Conservation (phyloP, 2,113 vertebrate species). For the Poeciliopsis occidentalis region DNA sequence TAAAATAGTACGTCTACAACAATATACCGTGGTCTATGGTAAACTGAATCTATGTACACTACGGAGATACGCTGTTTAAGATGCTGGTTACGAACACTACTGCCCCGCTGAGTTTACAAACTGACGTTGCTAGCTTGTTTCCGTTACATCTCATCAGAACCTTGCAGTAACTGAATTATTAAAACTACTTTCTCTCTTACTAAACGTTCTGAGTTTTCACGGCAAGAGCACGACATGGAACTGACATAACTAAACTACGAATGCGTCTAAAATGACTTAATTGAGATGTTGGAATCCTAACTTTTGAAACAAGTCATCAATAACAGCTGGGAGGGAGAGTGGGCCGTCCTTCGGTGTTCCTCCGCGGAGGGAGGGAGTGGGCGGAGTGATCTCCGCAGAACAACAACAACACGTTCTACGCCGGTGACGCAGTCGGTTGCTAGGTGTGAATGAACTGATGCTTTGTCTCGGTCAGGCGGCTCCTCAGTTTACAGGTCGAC, state of each 20-base stretch:
- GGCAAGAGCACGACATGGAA: not conserved
- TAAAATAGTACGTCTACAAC: constrained; percentile 55
- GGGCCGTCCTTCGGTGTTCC: constrained; percentile 45
- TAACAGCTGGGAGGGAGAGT: not conserved
- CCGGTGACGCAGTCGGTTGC: constrained; percentile 83
- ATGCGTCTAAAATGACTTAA: not conserved
- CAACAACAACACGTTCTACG: constrained; percentile 27
- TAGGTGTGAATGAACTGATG: constrained; percentile 83
- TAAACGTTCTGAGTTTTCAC: not conserved
- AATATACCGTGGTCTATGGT: constrained; percentile 26
- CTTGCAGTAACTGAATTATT: not conserved
- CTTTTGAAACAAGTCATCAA: constrained; percentile 6
- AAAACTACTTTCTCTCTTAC: not conserved
- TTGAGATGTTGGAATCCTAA: not conserved
- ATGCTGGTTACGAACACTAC: not conserved
- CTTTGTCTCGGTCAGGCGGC: constrained; percentile 74
- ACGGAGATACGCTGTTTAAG: not conserved
- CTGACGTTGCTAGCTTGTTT: not conserved
- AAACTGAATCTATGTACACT: not conserved
- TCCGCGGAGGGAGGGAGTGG: constrained; percentile 28
- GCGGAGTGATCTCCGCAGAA: constrained; percentile 45
- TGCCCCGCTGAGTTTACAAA: not conserved
- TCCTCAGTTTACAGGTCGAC: constrained; percentile 78
- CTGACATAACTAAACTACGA: not conserved
- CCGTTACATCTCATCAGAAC: not conserved